phyloP scores from a whole-genome alignment of 1,140 invertebrate genomes.

The Drosophila sp. region DNA sequence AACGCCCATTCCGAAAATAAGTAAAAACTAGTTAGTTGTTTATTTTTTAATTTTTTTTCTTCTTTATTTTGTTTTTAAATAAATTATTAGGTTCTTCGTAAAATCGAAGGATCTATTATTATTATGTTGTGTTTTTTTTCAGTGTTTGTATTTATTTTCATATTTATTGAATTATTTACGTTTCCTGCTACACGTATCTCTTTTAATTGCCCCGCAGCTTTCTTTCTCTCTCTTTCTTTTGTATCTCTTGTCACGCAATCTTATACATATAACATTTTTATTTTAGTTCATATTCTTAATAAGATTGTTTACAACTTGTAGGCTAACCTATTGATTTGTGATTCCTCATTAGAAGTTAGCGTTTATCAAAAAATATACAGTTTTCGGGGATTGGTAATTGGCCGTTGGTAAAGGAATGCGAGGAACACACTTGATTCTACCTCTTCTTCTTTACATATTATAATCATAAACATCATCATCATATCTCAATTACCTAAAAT shows the following conservation, averaged over 20 bases:
- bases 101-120: slow-evolving; percentile 81
- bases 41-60: slow-evolving; percentile 58
- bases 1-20: neutral
- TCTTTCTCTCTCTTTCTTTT: slow-evolving; percentile 18
- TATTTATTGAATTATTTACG: slow-evolving; percentile 44
- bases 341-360: slow-evolving; percentile 46
- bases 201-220: slow-evolving; percentile 55
- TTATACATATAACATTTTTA: slow-evolving; percentile 69
- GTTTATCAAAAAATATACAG: slow-evolving; percentile 74
- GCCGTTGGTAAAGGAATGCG: slow-evolving; percentile 56
- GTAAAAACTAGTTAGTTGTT: slow-evolving; percentile 1
- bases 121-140: slow-evolving; percentile 38
- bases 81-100: slow-evolving; percentile 84
- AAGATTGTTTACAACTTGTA: slow-evolving; percentile 42
- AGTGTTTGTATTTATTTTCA: slow-evolving; percentile 34
- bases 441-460: slow-evolving; percentile 12
- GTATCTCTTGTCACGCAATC: slow-evolving; percentile 40
- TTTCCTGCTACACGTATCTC: slow-evolving; percentile 31
- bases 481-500: slow-evolving; percentile 27
- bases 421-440: slow-evolving; percentile 53
- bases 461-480: slow-evolving; percentile 21
- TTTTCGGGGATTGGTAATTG: slow-evolving; percentile 40
- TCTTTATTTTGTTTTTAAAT: slow-evolving; percentile 79
- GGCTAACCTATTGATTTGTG: slow-evolving; percentile 70
- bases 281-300: slow-evolving; percentile 38